A percentile compares a stretch with the other conserved stretches of the same genome.
Conservation (phyloP, 2,113 vertebrate species). For the Meriones unguiculatus region DNA sequence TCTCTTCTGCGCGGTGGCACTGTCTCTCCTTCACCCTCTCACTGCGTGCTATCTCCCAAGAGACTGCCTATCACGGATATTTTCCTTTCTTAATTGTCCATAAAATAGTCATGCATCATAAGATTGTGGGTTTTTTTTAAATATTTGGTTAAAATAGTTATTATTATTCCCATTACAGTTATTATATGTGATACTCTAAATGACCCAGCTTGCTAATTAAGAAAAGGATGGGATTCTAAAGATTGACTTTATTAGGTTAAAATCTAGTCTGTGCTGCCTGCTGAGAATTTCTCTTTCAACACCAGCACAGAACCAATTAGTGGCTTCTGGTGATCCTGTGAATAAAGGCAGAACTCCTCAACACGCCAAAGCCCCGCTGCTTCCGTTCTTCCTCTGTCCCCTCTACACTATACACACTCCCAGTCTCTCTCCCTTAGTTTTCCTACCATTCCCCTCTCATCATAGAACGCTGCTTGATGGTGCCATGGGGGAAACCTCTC, state of each 20-base stretch:
- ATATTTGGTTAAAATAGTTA: not conserved
- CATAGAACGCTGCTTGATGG: not conserved
- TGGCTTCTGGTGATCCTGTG: not conserved
- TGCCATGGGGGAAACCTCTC: not conserved
- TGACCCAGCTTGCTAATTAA: not conserved
- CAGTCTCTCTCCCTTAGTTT: not conserved
- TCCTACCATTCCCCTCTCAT: not conserved
- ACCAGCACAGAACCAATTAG: not conserved
- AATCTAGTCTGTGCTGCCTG: not conserved
- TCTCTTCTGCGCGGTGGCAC: not conserved
- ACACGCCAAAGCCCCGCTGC: not conserved
- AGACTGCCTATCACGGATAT: not conserved
- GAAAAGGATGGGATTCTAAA: constrained; percentile 26
- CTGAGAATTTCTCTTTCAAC: not conserved
- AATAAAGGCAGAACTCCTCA: not conserved
- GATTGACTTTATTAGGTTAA: not conserved
- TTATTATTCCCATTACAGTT: constrained; percentile 24
- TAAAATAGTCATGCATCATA: constrained; percentile 3
- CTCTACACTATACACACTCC: not conserved
- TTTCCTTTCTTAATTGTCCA: not conserved
- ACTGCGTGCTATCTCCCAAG: not conserved
- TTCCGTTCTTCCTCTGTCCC: not conserved
- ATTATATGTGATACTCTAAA: constrained; percentile 33
- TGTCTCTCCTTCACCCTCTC: not conserved
- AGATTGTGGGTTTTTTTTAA: not conserved